A percentile compares a stretch with the other conserved stretches of the same genome.
phyloP scores from a whole-genome alignment of 2,888 invertebrate genomes.

The Auanema freiburgensis region DNA sequence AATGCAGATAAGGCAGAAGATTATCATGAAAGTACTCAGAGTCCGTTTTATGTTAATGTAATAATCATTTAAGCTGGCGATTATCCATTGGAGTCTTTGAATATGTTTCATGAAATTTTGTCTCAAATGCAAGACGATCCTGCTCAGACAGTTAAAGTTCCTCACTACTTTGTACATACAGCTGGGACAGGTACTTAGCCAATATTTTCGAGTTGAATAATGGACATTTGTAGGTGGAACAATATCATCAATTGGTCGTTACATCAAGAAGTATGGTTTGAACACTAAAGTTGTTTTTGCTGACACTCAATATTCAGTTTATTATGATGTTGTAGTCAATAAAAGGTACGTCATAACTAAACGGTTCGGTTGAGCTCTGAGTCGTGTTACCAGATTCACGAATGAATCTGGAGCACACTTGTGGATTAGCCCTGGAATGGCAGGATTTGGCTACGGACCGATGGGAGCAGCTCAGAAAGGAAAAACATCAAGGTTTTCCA shows the following conservation, averaged over 20 bases:
- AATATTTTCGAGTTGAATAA: neutral
- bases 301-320: conserved; percentile 40
- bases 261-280: conserved; percentile 32
- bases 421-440: conserved; percentile 42
- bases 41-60: neutral
- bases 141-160: conserved; percentile 16
- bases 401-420: conserved; percentile 29
- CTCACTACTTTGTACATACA: conserved; percentile 48
- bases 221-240: conserved; percentile 30
- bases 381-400: conserved; percentile 19
- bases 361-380: neutral
- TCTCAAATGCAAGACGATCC: conserved; percentile 26
- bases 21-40: conserved; percentile 47
- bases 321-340: conserved; percentile 36
- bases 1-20: conserved; percentile 55
- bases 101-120: conserved; percentile 50
- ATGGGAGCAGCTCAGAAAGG: conserved; percentile 33
- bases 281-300: conserved; percentile 36
- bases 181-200: conserved; percentile 44
- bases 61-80: conserved; percentile 37
- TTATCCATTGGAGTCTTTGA: conserved; percentile 32
- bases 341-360: conserved; percentile 15
- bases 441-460: conserved; percentile 39
- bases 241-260: conserved; percentile 39
- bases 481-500: conserved; percentile 35